Percentiles rank a stretch among this genome's conserved stretches.
Conservation (phyloP, 2,888 invertebrate species). For the Oscheius myriophilus region DNA sequence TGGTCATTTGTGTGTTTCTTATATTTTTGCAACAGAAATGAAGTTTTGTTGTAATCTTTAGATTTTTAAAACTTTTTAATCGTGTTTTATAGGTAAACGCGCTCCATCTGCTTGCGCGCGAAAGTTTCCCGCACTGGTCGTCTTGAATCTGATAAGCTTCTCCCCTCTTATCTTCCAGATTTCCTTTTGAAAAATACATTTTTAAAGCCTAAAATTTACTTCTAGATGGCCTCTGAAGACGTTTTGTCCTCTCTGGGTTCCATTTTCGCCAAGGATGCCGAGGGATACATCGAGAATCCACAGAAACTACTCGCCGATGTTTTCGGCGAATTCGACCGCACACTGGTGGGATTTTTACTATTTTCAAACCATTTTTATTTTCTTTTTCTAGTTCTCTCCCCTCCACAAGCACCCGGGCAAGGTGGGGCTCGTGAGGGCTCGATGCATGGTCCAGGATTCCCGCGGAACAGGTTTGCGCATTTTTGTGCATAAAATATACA, state of each 20-base stretch:
- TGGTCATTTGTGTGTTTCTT: too few species aligned
- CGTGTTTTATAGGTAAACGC: too few species aligned
- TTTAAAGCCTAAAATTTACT: background rate
- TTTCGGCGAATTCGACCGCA: too few species aligned
- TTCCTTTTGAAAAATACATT: background rate
- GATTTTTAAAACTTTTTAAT: too few species aligned
- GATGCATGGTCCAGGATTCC: conserved; percentile 24
- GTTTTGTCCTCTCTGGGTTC: background rate
- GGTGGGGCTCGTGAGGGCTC: conserved; percentile 5
- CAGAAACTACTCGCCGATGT: too few species aligned
- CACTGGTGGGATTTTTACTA: too few species aligned
- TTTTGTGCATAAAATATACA: background rate
- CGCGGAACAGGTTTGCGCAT: conserved; percentile 7
- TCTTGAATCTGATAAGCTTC: background rate
- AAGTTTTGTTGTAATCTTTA: too few species aligned
- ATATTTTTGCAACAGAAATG: too few species aligned
- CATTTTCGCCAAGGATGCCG: background rate
- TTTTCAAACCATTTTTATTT: too few species aligned
- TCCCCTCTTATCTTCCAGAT: background rate
- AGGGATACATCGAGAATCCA: too few species aligned
- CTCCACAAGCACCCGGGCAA: background rate
- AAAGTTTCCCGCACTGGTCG: conserved; percentile 14
- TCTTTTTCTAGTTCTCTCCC: conserved; percentile 7
- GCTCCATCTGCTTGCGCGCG: conserved; percentile 6
- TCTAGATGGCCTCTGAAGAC: background rate